Evolutionary conservation across 2,888 invertebrate species (phyloP), one percentile per base, ranked within the genome.

Genomic region (Synanthedon vespiformis): DNA sequence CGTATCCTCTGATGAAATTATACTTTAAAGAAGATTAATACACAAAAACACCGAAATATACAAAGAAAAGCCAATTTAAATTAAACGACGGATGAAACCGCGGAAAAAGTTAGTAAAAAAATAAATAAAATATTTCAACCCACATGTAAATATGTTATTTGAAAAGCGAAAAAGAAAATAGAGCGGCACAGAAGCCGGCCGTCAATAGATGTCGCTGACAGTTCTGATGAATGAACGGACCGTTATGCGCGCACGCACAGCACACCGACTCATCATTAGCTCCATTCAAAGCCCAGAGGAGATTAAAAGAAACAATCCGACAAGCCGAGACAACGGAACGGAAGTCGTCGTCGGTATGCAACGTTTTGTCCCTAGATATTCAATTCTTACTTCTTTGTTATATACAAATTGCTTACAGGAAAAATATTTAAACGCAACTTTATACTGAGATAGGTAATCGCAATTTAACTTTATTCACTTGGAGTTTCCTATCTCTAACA

Each of bases 141-240:
- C 34, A 34, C 10, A 34, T 34, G 34, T 34, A 10, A 27, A 27
- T n/a, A 5, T 2, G 4, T 4, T 34, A 10, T 34, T 34, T 34
- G 34, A 34, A 10, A 34, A 34, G 34, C 34, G 34, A 34, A 34
- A 34, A 34, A 34, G 34, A 34, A 34, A 34, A 34, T 34, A 34
- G 80, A 76, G 71, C 77, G 74, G 69, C 74, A 78, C 77, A 76
- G 77, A 70, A 77, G 78, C 68, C 65, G 57, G 66, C 80, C 80
- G 85, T 82, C 84, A 85, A 85, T 84, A 82, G 81, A 83, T 83
- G 85, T 80, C 83, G 80, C 72, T 79, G 82, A 80, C 80, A 77
- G 78, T 68, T 71, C 72, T 83, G 84, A 84, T 84, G 82, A 83
- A 84, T 83, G 83, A 82, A 77, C 71, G 65, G 63, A 76, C 80